Evolutionary conservation across 35 echinoderm and acorn worm species (phyloP).

Genomic region (Ptychodera flava): DNA sequence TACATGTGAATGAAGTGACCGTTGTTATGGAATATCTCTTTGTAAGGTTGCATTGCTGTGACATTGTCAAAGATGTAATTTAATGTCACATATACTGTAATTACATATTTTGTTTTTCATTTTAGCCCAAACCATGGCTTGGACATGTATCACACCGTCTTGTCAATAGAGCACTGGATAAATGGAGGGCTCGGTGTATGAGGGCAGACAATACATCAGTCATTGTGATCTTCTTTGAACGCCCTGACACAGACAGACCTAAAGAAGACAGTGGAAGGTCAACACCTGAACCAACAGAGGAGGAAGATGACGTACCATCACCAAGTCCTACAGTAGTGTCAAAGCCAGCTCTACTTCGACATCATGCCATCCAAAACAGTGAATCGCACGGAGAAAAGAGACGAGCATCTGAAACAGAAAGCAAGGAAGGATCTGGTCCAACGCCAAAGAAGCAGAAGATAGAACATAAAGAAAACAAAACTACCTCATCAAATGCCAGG

Average conservation of each 20-base stretch:
- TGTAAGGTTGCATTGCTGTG: too few relatives aligned
- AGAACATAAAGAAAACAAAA: not conserved
- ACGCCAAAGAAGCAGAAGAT: not conserved
- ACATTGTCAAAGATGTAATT: too few relatives aligned
- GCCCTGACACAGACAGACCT: constrained; percentile 5
- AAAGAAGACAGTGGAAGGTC: not conserved
- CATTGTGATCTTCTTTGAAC: constrained; percentile 73
- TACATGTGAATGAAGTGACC: too few relatives aligned
- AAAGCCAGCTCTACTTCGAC: not conserved
- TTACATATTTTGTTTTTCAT: too few relatives aligned
- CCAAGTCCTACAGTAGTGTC: not conserved
- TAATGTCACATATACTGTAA: too few relatives aligned
- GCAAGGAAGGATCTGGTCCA: not conserved
- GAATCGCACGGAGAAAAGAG: too few relatives aligned
- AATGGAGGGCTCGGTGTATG: constrained; percentile 62
- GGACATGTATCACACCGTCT: constrained; percentile 49
- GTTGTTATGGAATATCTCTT: too few relatives aligned
- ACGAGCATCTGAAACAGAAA: not conserved
- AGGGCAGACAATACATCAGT: constrained; percentile 90
- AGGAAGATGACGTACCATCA: not conserved
- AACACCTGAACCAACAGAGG: not conserved
- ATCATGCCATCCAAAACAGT: not conserved
- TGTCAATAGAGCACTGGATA: constrained; percentile 56
- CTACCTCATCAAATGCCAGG: not conserved
- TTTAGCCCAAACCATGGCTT: not conserved